Percentiles rank a stretch among this genome's conserved stretches.
Evolutionary conservation across 2,113 vertebrate species (phyloP).

Genomic region (Rhynchomys soricoides): DNA sequence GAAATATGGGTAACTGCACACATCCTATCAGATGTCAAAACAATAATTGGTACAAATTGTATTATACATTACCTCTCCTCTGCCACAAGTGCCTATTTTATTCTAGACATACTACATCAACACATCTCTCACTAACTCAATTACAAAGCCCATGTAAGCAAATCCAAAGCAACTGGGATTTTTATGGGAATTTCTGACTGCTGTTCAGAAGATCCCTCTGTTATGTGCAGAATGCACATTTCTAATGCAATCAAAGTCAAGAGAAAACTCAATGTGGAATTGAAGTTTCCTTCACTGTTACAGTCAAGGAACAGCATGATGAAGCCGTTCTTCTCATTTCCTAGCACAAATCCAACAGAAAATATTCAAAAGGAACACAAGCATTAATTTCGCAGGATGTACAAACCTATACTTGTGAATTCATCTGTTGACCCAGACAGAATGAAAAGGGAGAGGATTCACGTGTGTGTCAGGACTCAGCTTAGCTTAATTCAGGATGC

Average conservation of each 20-base stretch:
- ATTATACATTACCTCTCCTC: not conserved
- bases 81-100: not conserved
- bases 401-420: not conserved
- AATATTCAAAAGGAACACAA: slow-evolving; percentile 13
- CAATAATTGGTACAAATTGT: not conserved
- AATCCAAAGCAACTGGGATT: slow-evolving; percentile 63
- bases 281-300: slow-evolving; percentile 45
- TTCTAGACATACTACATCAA: slow-evolving; percentile 24
- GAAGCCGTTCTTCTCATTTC: slow-evolving; percentile 66
- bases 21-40: not conserved
- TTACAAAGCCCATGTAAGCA: slow-evolving; percentile 36
- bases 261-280: slow-evolving; percentile 24
- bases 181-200: slow-evolving; percentile 57
- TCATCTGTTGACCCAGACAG: not conserved
- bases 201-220: slow-evolving; percentile 51
- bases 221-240: not conserved
- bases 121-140: slow-evolving; percentile 47
- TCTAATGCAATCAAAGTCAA: slow-evolving; percentile 48
- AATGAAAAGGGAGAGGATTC: slow-evolving; percentile 17
- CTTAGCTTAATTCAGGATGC: not conserved
- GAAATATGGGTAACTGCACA: not conserved
- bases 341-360: not conserved
- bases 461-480: not conserved
- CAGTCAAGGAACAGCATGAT: slow-evolving; percentile 29
- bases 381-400: slow-evolving; percentile 25